phyloP scores from a whole-genome alignment of 2,113 vertebrate genomes.

The Zootoca vivipara region DNA sequence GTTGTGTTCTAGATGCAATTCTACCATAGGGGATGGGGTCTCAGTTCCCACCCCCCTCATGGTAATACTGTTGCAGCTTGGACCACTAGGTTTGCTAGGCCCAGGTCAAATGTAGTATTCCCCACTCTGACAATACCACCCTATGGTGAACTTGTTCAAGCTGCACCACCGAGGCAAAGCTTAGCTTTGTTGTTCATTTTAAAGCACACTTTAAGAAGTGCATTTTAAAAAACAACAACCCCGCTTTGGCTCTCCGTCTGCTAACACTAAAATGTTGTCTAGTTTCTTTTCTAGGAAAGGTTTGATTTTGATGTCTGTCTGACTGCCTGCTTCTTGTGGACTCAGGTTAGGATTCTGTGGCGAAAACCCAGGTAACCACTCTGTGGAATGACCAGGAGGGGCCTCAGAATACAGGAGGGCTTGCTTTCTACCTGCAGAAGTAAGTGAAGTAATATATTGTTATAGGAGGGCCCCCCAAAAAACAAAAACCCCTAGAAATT shows the following conservation, averaged over 20 bases:
- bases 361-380: no score
- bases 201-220: conserved; percentile 17
- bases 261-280: conserved; percentile 40
- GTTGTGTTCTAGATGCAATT: background rate
- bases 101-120: background rate
- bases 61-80: no score
- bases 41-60: no score
- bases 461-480: no score
- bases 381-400: no score
- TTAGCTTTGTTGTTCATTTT: background rate
- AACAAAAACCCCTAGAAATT: no score
- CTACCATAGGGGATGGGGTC: no score
- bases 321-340: conserved; percentile 73
- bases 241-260: conserved; percentile 2
- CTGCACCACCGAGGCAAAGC: conserved; percentile 43
- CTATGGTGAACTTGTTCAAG: background rate
- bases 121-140: background rate
- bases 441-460: no score
- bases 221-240: background rate
- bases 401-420: no score
- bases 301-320: conserved; percentile 8
- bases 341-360: background rate
- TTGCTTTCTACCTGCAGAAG: no score
- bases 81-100: no score
- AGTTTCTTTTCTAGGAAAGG: conserved; percentile 58